Evolutionary conservation across 2,113 vertebrate species (phyloP).

Genomic region (Rhinichthys klamathensis): DNA sequence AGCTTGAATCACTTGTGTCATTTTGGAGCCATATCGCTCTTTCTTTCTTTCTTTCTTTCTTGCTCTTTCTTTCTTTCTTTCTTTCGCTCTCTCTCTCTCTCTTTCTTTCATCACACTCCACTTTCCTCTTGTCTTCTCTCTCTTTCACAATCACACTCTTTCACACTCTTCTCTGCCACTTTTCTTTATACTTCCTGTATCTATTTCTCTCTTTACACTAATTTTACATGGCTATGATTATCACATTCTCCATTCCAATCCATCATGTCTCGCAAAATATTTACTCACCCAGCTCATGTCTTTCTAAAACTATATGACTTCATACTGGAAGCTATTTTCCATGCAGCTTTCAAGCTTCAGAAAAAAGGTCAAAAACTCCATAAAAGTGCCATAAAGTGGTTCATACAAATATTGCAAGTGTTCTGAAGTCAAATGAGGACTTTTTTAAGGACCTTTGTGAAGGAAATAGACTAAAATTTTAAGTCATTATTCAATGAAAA

Average conservation of each 20-base stretch:
- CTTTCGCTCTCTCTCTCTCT: not conserved
- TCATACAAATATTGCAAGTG: not conserved
- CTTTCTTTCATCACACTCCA: not conserved
- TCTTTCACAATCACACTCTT: slow-evolving; percentile 15
- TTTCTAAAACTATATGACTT: not conserved
- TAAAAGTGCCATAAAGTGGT: not conserved
- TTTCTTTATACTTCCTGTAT: slow-evolving; percentile 7
- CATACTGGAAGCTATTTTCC: not conserved
- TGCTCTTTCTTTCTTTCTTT: slow-evolving; percentile 10
- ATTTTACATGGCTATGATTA: not conserved
- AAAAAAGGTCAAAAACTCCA: not conserved
- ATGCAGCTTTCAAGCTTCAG: not conserved
- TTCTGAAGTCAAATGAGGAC: not conserved
- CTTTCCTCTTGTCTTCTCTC: not conserved
- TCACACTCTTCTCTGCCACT: slow-evolving; percentile 16
- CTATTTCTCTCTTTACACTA: not conserved
- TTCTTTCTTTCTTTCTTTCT: not conserved
- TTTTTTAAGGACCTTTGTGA: not conserved
- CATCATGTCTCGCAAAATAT: not conserved
- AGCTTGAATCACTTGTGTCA: slow-evolving; percentile 52
- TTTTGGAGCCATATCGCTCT: slow-evolving; percentile 34
- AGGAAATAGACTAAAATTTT: not conserved
- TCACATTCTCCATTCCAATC: not conserved
- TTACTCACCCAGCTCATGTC: not conserved
- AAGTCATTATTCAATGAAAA: not conserved